Evolutionary conservation across 2,113 vertebrate species (phyloP).

Genomic region (Bucco capensis): DNA sequence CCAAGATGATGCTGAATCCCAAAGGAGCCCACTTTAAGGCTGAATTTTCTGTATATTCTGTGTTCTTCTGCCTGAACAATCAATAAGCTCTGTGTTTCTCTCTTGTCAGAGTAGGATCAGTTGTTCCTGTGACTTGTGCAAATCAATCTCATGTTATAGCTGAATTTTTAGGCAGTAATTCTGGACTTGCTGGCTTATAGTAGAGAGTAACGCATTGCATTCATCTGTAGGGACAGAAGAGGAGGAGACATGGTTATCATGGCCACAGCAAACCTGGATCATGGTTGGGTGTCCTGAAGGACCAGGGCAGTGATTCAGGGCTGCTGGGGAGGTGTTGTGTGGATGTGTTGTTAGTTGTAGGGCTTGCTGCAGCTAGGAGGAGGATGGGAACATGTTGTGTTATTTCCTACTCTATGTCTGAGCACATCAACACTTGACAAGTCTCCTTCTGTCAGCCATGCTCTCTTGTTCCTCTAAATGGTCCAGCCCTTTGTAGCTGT

Average conservation of each 20-base stretch:
- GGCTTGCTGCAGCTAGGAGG: rapidly evolving
- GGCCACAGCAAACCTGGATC: rapidly evolving
- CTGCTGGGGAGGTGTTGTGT: not conserved
- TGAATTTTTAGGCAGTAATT: not conserved
- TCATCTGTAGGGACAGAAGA: not conserved
- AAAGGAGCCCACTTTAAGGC: not conserved
- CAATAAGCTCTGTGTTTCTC: not conserved
- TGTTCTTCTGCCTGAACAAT: not conserved
- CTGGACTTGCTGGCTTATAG: no score
- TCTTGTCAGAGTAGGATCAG: not conserved
- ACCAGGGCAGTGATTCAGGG: not conserved
- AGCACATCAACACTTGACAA: not conserved
- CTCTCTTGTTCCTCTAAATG: rapidly evolving
- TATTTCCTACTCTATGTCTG: not conserved
- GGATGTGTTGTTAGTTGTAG: not conserved
- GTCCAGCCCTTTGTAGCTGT: rapidly evolving
- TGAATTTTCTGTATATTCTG: not conserved
- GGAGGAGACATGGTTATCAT: not conserved
- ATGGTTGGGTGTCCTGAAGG: not conserved
- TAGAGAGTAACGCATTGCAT: no score
- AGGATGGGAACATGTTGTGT: rapidly evolving
- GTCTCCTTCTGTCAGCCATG: rapidly evolving
- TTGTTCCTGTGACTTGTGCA: not conserved
- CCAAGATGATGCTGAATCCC: not conserved
- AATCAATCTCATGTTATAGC: not conserved